Evolutionary conservation across 2,113 vertebrate species (phyloP).

Genomic region (Corvus cornix): DNA sequence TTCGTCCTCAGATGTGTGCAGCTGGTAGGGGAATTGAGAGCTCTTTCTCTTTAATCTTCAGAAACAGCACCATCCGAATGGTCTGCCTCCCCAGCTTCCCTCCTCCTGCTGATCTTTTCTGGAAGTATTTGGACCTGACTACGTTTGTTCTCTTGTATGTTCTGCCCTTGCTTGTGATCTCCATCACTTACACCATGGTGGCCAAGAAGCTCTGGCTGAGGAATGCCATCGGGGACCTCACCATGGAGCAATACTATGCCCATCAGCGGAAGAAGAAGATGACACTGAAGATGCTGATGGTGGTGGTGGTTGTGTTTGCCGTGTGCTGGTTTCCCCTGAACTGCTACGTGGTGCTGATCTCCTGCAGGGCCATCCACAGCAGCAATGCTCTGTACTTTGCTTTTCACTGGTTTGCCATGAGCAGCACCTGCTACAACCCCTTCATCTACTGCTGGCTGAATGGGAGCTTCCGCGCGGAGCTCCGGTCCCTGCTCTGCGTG

Average conservation of each 20-base stretch:
- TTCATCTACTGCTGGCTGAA: conserved; percentile 85
- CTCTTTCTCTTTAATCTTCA: conserved; percentile 48
- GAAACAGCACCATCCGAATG: conserved; percentile 72
- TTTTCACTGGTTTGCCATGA: conserved; percentile 83
- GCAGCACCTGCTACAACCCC: conserved; percentile 82
- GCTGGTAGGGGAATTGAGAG: neutral
- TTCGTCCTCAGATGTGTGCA: neutral
- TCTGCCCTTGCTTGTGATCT: conserved; percentile 77
- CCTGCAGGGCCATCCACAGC: conserved; percentile 75
- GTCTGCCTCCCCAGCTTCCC: conserved; percentile 80
- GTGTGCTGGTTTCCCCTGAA: conserved; percentile 82
- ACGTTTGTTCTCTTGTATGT: conserved; percentile 79
- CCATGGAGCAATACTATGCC: conserved; percentile 76
- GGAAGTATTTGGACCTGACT: conserved; percentile 81
- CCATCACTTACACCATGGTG: conserved; percentile 71
- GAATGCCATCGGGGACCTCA: conserved; percentile 79
- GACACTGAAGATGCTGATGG: conserved; percentile 81
- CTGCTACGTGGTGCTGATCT: conserved; percentile 77
- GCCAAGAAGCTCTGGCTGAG: conserved; percentile 82
- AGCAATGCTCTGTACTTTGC: conserved; percentile 76
- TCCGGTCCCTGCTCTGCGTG: conserved; percentile 62
- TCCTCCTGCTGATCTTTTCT: conserved; percentile 76
- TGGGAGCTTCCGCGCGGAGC: conserved; percentile 71
- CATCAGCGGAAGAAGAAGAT: conserved; percentile 79
- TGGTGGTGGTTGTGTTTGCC: conserved; percentile 76